Conservation (phyloP, 2,888 invertebrate genomes). For the Plagiodera versicolora region DNA sequence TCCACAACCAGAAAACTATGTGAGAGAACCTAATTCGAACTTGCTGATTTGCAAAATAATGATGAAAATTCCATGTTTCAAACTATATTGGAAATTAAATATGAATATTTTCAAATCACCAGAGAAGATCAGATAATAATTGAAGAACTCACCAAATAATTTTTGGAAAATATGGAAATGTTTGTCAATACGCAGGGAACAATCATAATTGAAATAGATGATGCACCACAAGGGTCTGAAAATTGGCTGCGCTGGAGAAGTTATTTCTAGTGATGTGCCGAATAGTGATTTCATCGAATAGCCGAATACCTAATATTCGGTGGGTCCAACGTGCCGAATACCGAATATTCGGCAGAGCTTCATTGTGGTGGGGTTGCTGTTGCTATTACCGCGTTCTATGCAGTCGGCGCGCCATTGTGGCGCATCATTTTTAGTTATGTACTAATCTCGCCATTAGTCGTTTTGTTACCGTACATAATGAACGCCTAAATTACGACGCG, state of each 20-base stretch:
- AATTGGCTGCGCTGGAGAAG: slow-evolving; percentile 1
- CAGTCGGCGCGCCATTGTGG: no score
- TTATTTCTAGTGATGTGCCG: background rate
- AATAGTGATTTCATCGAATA: no score
- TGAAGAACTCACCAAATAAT: background rate
- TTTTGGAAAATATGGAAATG: background rate
- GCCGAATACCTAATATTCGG: no score
- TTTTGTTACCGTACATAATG: no score
- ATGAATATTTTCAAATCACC: background rate
- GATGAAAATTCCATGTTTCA: background rate
- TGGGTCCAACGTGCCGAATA: no score
- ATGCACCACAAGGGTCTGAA: slow-evolving; percentile 4
- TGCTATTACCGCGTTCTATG: no score
- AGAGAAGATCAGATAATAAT: background rate
- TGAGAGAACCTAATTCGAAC: background rate
- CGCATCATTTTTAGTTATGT: no score
- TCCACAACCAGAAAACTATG: background rate
- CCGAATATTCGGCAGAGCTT: no score
- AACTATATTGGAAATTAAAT: background rate
- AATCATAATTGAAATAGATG: background rate
- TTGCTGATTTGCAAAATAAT: background rate
- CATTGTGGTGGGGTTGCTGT: no score
- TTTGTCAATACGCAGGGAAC: background rate
- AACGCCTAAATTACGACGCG: no score
- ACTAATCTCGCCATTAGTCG: no score